Conservation (phyloP, 2,797 vertebrate genomes). For the Molothrus aeneus region DNA sequence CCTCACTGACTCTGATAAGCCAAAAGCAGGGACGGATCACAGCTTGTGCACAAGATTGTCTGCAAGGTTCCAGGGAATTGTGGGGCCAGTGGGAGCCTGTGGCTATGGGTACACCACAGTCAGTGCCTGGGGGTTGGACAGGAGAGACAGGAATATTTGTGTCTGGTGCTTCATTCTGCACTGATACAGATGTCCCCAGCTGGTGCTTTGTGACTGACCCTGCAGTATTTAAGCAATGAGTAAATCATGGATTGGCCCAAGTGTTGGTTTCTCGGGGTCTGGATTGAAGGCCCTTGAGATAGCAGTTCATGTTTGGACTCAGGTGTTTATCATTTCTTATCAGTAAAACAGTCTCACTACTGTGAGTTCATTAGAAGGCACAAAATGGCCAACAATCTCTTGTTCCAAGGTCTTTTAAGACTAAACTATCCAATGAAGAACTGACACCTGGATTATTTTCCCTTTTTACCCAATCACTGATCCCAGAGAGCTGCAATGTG, state of each 20-base stretch:
- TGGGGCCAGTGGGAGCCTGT: neutral
- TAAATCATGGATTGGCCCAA: neutral
- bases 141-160: neutral
- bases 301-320: no score
- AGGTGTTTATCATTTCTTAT: no score
- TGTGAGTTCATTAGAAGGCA: no score
- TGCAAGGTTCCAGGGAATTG: neutral
- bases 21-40: neutral
- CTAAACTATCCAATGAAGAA: no score
- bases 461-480: no score
- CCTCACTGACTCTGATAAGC: neutral
- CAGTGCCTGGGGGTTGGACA: neutral
- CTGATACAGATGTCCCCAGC: neutral
- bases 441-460: no score
- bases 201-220: neutral
- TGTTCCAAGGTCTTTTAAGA: no score
- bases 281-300: no score
- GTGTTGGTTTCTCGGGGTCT: no score
- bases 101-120: rapidly evolving
- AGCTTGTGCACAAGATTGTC: neutral
- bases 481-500: no score
- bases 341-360: no score
- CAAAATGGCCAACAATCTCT: no score
- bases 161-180: neutral
- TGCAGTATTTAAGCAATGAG: neutral